A percentile compares a stretch with the other conserved stretches of the same genome.
Evolutionary conservation across 2,797 vertebrate species (phyloP).

Genomic region (Sardinella longiceps): DNA sequence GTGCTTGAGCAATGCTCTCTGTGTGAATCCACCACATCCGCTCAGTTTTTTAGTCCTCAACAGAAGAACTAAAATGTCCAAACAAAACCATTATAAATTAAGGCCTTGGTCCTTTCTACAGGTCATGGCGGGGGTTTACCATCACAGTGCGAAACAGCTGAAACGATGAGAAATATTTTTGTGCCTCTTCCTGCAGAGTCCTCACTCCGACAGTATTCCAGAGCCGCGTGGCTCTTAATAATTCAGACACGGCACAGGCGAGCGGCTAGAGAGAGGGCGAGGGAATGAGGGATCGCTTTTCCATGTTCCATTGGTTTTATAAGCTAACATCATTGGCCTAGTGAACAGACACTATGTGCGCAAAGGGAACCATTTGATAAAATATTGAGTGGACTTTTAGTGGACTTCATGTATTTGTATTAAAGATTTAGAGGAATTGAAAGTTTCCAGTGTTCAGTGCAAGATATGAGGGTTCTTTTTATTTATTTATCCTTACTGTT

Average conservation of each 20-base stretch:
- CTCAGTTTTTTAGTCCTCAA: no score
- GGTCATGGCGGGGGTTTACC: background rate
- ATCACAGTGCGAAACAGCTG: background rate
- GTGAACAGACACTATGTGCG: slow-evolving; percentile 13
- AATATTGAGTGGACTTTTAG: background rate
- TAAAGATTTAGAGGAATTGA: slow-evolving; percentile 7
- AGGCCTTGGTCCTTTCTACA: background rate
- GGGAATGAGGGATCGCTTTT: background rate
- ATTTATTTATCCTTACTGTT: slow-evolving; percentile 3
- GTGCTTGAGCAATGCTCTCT: background rate
- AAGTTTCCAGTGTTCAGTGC: background rate
- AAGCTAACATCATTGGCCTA: slow-evolving; percentile 24
- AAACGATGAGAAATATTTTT: background rate
- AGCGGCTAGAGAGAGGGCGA: background rate
- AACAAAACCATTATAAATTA: background rate
- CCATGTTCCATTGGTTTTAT: slow-evolving; percentile 27
- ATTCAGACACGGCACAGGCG: slow-evolving; percentile 27
- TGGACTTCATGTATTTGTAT: slow-evolving; percentile 51
- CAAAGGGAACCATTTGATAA: background rate
- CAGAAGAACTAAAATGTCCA: background rate
- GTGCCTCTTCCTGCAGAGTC: background rate
- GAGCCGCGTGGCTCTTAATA: slow-evolving; percentile 29
- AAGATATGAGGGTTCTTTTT: background rate
- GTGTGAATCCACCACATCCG: background rate
- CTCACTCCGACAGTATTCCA: slow-evolving; percentile 4